Evolutionary conservation across 2,797 vertebrate species (phyloP).

Genomic region (Rhincodon typus): DNA sequence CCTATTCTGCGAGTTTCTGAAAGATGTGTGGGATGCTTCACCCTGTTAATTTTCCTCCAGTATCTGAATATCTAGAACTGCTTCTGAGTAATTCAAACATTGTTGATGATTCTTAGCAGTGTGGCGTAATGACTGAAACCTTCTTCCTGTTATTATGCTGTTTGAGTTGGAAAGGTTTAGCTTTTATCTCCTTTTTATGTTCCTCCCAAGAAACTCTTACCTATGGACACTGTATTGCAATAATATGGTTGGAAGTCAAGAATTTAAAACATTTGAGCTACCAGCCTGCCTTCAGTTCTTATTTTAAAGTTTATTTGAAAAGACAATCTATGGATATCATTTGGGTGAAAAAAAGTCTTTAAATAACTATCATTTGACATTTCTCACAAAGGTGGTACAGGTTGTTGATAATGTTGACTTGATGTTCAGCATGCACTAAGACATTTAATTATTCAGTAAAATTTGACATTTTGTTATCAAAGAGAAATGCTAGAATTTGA

Average conservation of each 20-base stretch:
- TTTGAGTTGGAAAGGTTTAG: not conserved
- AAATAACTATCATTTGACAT: not conserved
- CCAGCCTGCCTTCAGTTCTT: not conserved
- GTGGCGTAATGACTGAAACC: not conserved
- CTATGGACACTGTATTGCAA: not conserved
- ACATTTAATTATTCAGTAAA: not conserved
- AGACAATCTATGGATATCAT: not conserved
- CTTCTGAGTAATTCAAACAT: not conserved
- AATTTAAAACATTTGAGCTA: not conserved
- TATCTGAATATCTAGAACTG: not conserved
- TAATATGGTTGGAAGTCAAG: not conserved
- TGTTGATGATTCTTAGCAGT: not conserved
- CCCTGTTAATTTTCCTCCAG: not conserved
- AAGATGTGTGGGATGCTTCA: not conserved
- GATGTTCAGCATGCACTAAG: not conserved
- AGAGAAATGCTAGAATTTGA: not conserved
- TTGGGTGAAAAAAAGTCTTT: too few relatives aligned
- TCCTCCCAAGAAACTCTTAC: not conserved
- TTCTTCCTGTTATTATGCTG: not conserved
- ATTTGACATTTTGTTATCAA: not conserved
- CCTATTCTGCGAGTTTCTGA: not conserved
- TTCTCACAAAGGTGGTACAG: not conserved
- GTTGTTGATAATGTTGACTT: not conserved
- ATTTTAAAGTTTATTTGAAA: not conserved
- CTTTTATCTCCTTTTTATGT: not conserved